These are phyloP conservation scores for Bergia sp. DNA, from an alignment of 92 coral and sea anemone genomes.

Conservation along the genomic window DNA sequence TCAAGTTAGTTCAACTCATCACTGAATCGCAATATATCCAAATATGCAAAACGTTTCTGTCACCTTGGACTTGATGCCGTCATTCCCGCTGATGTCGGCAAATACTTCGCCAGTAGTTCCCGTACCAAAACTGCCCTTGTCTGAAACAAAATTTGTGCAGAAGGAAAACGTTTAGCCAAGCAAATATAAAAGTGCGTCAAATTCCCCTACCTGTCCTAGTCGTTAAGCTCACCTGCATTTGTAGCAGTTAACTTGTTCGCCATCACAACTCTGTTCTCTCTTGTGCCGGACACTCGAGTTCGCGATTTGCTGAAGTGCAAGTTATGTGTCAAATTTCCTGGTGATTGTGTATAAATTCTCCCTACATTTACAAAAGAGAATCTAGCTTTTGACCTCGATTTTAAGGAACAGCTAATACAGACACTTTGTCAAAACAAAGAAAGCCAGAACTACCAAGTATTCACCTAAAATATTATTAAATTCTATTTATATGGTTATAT, in stretches of 20 bases:
- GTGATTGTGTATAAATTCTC: slow-evolving; percentile 35
- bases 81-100: slow-evolving; percentile 71
- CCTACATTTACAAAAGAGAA: slow-evolving; percentile 12
- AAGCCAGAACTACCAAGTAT: background rate
- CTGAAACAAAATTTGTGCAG: slow-evolving; percentile 53
- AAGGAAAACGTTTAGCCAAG: background rate
- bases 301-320: slow-evolving; percentile 37
- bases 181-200: background rate
- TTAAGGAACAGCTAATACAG: background rate
- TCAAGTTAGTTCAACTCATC: slow-evolving; percentile 34
- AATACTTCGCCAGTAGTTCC: slow-evolving; percentile 65
- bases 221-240: slow-evolving; percentile 47
- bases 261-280: slow-evolving; percentile 54
- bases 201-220: background rate
- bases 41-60: slow-evolving; percentile 60
- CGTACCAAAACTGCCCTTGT: slow-evolving; percentile 57
- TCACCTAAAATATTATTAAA: background rate
- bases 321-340: slow-evolving; percentile 49
- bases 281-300: slow-evolving; percentile 49
- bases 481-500: background rate
- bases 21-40: slow-evolving; percentile 34
- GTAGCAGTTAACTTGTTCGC: slow-evolving; percentile 43
- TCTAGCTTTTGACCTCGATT: slow-evolving; percentile 6
- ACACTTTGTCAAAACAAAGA: background rate
- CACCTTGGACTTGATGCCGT: slow-evolving; percentile 61